Evolutionary conservation across 2,113 vertebrate genomes (phyloP).

Genomic region (Turdus rufiventris): DNA sequence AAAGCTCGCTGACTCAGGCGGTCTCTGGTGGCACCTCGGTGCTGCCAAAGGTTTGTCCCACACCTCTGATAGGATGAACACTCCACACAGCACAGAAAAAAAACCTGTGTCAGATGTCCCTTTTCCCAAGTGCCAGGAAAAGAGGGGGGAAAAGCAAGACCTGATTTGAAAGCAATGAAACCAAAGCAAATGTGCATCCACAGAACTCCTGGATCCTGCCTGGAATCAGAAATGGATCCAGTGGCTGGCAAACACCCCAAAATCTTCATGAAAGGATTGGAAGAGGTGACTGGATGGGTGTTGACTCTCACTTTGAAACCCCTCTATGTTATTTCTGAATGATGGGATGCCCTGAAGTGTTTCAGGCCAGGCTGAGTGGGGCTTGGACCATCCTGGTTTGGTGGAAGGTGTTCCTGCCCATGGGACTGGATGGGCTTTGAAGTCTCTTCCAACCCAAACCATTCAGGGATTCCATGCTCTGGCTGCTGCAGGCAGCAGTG

Average conservation of each 20-base stretch:
- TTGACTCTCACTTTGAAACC: background rate
- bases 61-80: accelerated
- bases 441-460: background rate
- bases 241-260: background rate
- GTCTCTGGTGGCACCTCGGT: background rate
- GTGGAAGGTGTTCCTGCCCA: background rate
- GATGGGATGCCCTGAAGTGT: background rate
- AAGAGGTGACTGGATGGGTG: background rate
- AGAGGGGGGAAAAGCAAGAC: accelerated
- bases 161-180: background rate
- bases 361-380: background rate
- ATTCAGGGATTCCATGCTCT: background rate
- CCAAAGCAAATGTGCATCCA: accelerated
- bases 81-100: background rate
- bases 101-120: accelerated
- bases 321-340: background rate
- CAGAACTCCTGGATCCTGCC: background rate
- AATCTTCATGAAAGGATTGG: background rate
- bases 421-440: background rate
- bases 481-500: accelerated
- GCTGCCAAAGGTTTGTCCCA: background rate
- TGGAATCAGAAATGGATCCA: background rate
- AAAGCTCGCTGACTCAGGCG: background rate
- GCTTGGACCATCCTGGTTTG: background rate
- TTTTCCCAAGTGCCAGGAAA: background rate